Conservation (phyloP, 1,140 invertebrate species). For the Sinella curviseta region DNA sequence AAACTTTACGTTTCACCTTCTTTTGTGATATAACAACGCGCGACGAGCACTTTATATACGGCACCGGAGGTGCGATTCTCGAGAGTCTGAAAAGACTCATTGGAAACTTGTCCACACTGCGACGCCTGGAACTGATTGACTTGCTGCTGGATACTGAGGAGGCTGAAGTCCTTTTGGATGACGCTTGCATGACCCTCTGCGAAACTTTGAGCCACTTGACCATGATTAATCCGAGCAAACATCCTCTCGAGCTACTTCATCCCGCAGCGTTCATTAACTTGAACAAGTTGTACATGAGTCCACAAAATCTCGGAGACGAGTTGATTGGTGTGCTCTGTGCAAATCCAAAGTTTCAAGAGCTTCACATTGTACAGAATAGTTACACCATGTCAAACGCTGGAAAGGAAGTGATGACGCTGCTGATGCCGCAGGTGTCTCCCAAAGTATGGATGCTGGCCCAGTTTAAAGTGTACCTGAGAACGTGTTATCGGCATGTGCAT, state of each 20-base stretch:
- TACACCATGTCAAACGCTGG: constrained; percentile 58
- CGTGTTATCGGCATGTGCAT: constrained; percentile 51
- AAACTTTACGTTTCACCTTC: constrained; percentile 72
- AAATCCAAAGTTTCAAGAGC: constrained; percentile 66
- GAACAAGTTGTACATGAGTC: constrained; percentile 58
- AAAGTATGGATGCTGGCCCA: constrained; percentile 38
- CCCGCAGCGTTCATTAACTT: constrained; percentile 75
- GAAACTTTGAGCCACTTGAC: constrained; percentile 66
- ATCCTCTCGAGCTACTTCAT: constrained; percentile 73
- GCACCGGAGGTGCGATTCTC: constrained; percentile 63
- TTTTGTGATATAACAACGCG: constrained; percentile 70
- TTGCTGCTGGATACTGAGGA: constrained; percentile 71
- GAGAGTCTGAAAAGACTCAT: constrained; percentile 71
- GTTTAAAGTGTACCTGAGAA: constrained; percentile 42
- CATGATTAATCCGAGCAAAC: constrained; percentile 74
- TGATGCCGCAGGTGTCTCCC: constrained; percentile 21
- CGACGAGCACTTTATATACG: constrained; percentile 61
- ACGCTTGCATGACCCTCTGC: constrained; percentile 68
- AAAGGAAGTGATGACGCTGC: constrained; percentile 51
- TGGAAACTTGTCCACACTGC: constrained; percentile 66
- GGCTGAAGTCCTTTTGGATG: constrained; percentile 71
- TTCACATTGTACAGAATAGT: constrained; percentile 76
- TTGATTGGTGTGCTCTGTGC: constrained; percentile 66
- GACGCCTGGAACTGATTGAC: constrained; percentile 70
- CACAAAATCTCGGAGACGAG: constrained; percentile 79